phyloP scores from a whole-genome alignment of 1,140 invertebrate genomes.

The Amphibalanus amphitrite region DNA sequence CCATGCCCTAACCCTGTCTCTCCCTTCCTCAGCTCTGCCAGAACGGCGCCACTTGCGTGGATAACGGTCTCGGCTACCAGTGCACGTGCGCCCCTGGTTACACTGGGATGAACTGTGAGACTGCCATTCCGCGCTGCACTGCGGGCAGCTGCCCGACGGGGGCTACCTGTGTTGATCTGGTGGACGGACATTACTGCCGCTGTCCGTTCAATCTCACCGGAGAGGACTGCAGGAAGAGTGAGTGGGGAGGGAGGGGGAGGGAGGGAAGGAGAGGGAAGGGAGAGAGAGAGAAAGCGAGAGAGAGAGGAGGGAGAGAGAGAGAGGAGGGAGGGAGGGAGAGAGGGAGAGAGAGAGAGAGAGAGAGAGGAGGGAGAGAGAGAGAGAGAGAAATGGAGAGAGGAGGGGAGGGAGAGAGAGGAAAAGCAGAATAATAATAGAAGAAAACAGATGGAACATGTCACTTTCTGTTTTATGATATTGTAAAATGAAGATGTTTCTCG shows the following conservation, averaged over 20 bases:
- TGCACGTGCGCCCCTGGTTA: constrained; percentile 72
- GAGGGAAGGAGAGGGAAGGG: not conserved
- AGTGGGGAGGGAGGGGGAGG: constrained; percentile 20
- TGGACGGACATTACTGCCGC: constrained; percentile 67
- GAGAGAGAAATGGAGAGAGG: too few relatives aligned
- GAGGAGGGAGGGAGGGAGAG: too few relatives aligned
- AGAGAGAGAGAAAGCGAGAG: too few relatives aligned
- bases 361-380: too few relatives aligned
- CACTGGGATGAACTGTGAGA: constrained; percentile 57
- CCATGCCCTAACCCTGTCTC: too few relatives aligned
- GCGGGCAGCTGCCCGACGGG: constrained; percentile 86
- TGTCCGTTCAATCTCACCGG: constrained; percentile 92
- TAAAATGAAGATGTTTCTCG: too few relatives aligned
- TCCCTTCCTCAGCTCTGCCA: constrained; percentile 42
- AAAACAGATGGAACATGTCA: too few relatives aligned
- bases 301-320: too few relatives aligned
- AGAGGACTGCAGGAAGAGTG: constrained; percentile 87
- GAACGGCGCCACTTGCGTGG: constrained; percentile 79
- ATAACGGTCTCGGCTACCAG: constrained; percentile 58
- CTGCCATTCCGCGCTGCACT: constrained; percentile 81
- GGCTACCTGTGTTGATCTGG: constrained; percentile 77
- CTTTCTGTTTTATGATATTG: too few relatives aligned
- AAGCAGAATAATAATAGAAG: too few relatives aligned
- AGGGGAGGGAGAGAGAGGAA: too few relatives aligned
- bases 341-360: too few relatives aligned